Percentiles rank a stretch among this genome's conserved stretches.
phyloP scores from a whole-genome alignment of 2,797 vertebrate genomes.

The Diplodus sargus region DNA sequence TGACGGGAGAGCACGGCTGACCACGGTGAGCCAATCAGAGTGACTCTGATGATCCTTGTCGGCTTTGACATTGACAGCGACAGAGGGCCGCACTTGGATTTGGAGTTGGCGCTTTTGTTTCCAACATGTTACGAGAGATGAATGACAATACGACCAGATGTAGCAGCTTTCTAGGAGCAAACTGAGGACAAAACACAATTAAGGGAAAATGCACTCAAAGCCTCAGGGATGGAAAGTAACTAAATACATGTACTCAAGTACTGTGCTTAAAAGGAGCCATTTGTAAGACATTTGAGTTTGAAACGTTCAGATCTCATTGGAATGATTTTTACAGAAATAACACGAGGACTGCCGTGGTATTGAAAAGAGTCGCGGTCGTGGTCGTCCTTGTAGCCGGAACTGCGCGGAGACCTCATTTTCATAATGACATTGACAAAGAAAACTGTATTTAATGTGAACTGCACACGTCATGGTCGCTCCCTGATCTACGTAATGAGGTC shows the following conservation, averaged over 20 bases:
- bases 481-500: background rate
- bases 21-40: background rate
- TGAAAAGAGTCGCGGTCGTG: background rate
- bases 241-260: too few species aligned
- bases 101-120: slow-evolving; percentile 2
- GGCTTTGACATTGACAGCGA: slow-evolving; percentile 33
- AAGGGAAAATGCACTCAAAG: too few species aligned
- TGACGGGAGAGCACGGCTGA: slow-evolving; percentile 10
- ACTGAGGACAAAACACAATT: slow-evolving; percentile 7
- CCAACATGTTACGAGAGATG: background rate
- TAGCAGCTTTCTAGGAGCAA: background rate
- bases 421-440: background rate
- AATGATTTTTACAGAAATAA: too few species aligned
- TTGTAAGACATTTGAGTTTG: too few species aligned
- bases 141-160: background rate
- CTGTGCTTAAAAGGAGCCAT: too few species aligned
- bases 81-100: slow-evolving; percentile 12
- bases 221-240: too few species aligned
- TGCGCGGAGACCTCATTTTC: background rate
- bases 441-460: background rate
- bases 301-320: too few species aligned
- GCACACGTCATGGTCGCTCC: background rate
- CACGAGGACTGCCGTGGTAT: too few species aligned
- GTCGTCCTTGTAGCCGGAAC: background rate
- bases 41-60: slow-evolving; percentile 5